These are phyloP conservation scores for Pipra filicauda DNA, from an alignment of 2,113 vertebrate species.

Conservation along the genomic window DNA sequence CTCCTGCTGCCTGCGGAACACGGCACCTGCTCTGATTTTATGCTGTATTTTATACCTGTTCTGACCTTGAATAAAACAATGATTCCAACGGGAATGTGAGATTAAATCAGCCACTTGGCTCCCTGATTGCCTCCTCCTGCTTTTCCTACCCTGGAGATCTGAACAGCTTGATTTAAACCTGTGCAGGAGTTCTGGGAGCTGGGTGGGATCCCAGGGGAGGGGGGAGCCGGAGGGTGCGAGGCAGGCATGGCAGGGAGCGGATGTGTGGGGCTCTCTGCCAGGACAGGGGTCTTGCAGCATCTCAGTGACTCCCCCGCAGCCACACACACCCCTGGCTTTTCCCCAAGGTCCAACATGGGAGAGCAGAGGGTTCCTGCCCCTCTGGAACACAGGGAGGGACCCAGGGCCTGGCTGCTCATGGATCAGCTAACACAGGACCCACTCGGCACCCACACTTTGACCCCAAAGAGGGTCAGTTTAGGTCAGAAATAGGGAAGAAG, in stretches of 20 bases:
- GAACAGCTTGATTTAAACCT: neutral
- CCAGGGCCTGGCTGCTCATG: rapidly evolving
- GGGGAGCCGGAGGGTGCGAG: neutral
- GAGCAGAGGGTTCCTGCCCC: rapidly evolving
- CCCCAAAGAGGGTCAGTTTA: neutral
- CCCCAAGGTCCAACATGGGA: neutral
- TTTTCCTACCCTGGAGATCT: neutral
- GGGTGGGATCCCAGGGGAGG: neutral
- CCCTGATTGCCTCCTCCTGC: neutral
- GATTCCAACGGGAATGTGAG: neutral
- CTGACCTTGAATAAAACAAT: neutral
- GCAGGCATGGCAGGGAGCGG: neutral
- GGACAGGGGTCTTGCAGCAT: neutral
- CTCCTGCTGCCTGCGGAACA: neutral
- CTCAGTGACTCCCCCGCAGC: neutral
- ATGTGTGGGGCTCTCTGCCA: neutral
- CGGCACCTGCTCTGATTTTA: neutral
- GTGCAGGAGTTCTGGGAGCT: neutral
- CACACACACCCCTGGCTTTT: rapidly evolving
- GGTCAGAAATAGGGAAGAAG: neutral
- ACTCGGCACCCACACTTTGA: rapidly evolving
- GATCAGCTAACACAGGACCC: neutral
- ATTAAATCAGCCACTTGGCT: neutral
- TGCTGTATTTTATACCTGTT: neutral
- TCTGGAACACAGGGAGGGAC: neutral